Evolutionary conservation across 2,797 vertebrate species (phyloP), one percentile per base, ranked within the genome.

Genomic region (Delichon dasypus): DNA sequence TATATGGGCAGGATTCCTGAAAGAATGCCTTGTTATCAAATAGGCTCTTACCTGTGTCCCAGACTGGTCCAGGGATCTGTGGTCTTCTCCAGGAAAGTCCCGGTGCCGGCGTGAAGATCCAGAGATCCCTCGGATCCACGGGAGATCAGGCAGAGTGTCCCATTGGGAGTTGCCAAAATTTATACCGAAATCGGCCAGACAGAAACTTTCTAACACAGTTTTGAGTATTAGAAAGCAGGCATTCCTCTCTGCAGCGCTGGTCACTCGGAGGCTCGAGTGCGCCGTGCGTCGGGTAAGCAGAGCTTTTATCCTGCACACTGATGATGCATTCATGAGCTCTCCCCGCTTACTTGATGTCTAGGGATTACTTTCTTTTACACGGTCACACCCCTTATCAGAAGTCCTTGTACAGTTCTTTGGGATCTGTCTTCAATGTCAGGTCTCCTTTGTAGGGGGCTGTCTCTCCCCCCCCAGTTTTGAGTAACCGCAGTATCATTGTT

Each of bases 271-370:
- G 38, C 47, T 45, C 3, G 45, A 85, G 82, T 15, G 82, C 15
- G 1, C 38, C 3, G 3, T 21, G 54, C 1, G 0, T 9, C 0
- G 9, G 19, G 40, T 3, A 1, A 13, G 57, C 57, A 16, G 42
- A 4, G 42, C 36, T 55, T 55, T 86, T 86, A 64, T 71, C 6
- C 0, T 7, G 5, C 66, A 2, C 26, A 0, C 66, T 55, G 58
- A 78, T 78, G 50, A 23, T 32, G 32, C 66, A 50, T 50, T 78
- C 74, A 57, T 64, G 15, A 78, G 36, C 44, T 62, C 50, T 42
- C 30, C 22, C 30, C 0, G 3, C 57, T 26, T 18, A 6, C 65
- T 55, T 22, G 25, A 5, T 62, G 42, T 22, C 30, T 15, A 5
- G 42, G 42, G 30, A 34, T 71, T 30, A 10, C 57, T 70, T 48